Conservation (phyloP, 2,888 invertebrate genomes). For the Cryptocephalus primarius region DNA sequence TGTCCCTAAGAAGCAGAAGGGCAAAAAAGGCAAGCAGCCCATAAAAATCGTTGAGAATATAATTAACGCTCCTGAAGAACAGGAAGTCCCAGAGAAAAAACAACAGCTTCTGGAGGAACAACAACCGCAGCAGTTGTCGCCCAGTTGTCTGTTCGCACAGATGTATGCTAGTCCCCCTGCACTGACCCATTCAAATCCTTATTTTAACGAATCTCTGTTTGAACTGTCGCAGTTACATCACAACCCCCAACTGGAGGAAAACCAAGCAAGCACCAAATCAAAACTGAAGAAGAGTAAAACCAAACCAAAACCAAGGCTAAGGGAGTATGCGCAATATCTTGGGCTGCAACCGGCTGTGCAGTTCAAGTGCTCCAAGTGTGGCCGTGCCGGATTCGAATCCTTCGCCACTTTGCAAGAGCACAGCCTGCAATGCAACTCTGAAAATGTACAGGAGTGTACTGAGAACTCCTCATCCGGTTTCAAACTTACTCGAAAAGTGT, state of each 20-base stretch:
- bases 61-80: neutral
- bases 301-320: slow-evolving; percentile 27
- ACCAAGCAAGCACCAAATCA: slow-evolving; percentile 4
- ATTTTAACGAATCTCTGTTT: slow-evolving; percentile 34
- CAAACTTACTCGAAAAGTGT: slow-evolving; percentile 64
- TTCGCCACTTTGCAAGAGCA: slow-evolving; percentile 58
- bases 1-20: slow-evolving; percentile 18
- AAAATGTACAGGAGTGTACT: slow-evolving; percentile 24
- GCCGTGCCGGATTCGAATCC: slow-evolving; percentile 54
- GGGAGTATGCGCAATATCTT: slow-evolving; percentile 60
- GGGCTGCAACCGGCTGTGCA: slow-evolving; percentile 61
- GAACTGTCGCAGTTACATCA: slow-evolving; percentile 30
- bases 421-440: slow-evolving; percentile 47
- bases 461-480: slow-evolving; percentile 43
- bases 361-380: slow-evolving; percentile 65
- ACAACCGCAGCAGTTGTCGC: too few relatives aligned
- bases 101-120: too few relatives aligned
- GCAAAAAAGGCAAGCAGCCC: slow-evolving; percentile 12
- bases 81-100: neutral
- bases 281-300: slow-evolving; percentile 16
- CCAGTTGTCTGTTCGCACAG: too few relatives aligned
- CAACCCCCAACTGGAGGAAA: slow-evolving; percentile 11
- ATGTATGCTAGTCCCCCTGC: neutral
- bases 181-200: slow-evolving; percentile 31
- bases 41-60: slow-evolving; percentile 4